Percentiles rank a stretch among this genome's conserved stretches.
Conservation (phyloP, 1,140 invertebrate genomes). For the Heliothis subflexa region DNA sequence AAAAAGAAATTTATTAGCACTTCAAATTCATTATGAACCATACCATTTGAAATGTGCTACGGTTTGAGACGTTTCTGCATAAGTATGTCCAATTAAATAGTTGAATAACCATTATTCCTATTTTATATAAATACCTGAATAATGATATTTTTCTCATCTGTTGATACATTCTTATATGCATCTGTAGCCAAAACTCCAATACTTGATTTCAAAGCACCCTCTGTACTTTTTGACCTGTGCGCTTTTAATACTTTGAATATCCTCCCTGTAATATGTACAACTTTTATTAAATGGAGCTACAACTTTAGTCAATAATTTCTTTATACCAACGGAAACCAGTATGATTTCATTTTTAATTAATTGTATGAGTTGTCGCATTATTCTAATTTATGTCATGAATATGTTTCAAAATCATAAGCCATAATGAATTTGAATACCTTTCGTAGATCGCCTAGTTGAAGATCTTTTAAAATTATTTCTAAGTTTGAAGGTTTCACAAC, state of each 20-base stretch:
- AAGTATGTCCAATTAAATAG: no score
- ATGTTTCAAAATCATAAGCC: neutral
- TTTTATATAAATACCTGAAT: conserved; percentile 62
- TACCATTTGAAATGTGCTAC: no score
- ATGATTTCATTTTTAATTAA: no score
- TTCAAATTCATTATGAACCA: no score
- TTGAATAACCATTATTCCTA: no score
- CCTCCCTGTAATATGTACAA: conserved; percentile 63
- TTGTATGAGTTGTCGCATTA: no score
- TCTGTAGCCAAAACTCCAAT: neutral
- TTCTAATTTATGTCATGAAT: no score
- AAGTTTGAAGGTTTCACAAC: conserved; percentile 78
- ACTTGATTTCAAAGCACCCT: conserved; percentile 54
- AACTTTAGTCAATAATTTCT: neutral
- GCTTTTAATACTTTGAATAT: conserved; percentile 78
- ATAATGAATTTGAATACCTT: conserved; percentile 61
- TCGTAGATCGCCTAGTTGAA: conserved; percentile 77
- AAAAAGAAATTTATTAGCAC: no score
- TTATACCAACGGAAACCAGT: no score
- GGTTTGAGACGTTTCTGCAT: no score
- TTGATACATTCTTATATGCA: conserved; percentile 6
- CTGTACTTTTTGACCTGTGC: conserved; percentile 65
- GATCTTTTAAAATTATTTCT: conserved; percentile 80
- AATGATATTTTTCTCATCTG: conserved; percentile 66
- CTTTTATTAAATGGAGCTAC: no score